Evolutionary conservation across 2,113 vertebrate genomes (phyloP).

Genomic region (Nerophis lumbriciformis): DNA sequence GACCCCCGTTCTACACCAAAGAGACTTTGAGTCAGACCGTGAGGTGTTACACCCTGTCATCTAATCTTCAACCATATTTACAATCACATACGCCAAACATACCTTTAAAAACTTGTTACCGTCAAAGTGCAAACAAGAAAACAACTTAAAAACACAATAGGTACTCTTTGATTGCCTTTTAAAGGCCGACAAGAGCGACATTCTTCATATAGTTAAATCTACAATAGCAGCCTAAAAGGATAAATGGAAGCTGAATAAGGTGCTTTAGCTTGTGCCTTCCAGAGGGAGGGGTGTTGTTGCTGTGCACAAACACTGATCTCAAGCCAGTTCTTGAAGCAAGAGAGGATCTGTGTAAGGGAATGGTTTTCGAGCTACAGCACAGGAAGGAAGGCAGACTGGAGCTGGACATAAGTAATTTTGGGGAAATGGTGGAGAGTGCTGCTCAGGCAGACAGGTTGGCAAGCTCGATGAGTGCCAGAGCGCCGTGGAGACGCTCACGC

Average conservation of each 20-base stretch:
- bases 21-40: constrained; percentile 10
- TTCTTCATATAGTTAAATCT: constrained; percentile 93
- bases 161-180: constrained; percentile 57
- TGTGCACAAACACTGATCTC: constrained; percentile 43
- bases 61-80: constrained; percentile 65
- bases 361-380: constrained; percentile 48
- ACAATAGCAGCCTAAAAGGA: constrained; percentile 95
- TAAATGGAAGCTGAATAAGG: constrained; percentile 89
- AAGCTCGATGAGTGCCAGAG: constrained; percentile 93
- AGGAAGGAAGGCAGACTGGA: constrained; percentile 48
- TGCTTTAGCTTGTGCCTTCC: constrained; percentile 91
- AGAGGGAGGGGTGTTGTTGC: constrained; percentile 25
- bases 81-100: constrained; percentile 77
- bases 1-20: background rate
- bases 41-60: constrained; percentile 72
- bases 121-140: constrained; percentile 75
- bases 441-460: constrained; percentile 85
- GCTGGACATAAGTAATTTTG: constrained; percentile 8
- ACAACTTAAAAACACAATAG: constrained; percentile 52
- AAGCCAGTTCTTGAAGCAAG: constrained; percentile 21
- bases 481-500: constrained; percentile 90
- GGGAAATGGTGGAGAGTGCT: constrained; percentile 51
- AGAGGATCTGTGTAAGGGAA: constrained; percentile 43
- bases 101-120: constrained; percentile 71
- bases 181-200: constrained; percentile 74